phyloP scores from a whole-genome alignment of 2,113 vertebrate species.

The Halichoerus grypus region DNA sequence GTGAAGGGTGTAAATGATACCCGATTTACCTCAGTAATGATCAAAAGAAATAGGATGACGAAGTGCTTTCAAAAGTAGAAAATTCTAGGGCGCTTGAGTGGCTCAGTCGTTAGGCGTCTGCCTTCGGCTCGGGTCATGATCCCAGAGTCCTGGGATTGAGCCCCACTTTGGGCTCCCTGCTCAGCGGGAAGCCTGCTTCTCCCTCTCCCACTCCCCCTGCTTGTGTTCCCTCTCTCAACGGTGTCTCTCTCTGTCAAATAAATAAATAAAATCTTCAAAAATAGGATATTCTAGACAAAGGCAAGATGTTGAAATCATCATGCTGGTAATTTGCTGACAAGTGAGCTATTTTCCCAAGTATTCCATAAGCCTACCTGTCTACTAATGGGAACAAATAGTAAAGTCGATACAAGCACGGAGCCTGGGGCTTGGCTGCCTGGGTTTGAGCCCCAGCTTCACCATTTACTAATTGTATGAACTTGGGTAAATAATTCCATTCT shows the following conservation, averaged over 20 bases:
- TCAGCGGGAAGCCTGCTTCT: too few species aligned
- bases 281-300: not conserved
- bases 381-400: not conserved
- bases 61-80: slow-evolving; percentile 39
- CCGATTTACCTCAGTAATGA: not conserved
- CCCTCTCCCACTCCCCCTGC: too few species aligned
- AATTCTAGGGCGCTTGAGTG: too few species aligned
- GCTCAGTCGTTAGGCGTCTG: too few species aligned
- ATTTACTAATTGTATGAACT: not conserved
- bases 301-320: not conserved
- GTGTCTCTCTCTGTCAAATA: too few species aligned
- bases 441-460: not conserved
- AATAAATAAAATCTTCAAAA: not conserved
- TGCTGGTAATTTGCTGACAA: not conserved
- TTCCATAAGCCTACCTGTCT: not conserved
- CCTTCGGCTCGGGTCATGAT: too few species aligned
- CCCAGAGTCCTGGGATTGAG: too few species aligned
- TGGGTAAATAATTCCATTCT: not conserved
- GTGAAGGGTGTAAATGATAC: not conserved
- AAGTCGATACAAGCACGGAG: fast-evolving
- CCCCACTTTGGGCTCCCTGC: too few species aligned
- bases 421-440: not conserved
- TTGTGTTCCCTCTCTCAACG: too few species aligned
- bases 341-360: not conserved
- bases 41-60: not conserved